Base-by-base conservation (phyloP, 2,888 invertebrate species). In the Amphipoea oculea region DNA sequence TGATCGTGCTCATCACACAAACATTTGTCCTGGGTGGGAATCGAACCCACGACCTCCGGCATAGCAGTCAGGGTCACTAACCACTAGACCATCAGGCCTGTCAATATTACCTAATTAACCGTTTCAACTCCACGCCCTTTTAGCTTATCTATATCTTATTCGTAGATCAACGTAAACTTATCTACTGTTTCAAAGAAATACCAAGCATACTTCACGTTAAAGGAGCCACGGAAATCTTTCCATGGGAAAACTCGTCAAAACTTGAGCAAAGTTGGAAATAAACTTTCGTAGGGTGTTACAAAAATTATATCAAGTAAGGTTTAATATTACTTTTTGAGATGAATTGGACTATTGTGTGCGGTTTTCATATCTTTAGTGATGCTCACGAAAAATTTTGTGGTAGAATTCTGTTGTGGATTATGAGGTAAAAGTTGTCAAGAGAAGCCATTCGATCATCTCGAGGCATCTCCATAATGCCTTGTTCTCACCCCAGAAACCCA, bases 231-330 rank as follows among this genome's bases (percentile, higher is more conserved):
- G 68, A 82, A 87, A 88, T 86, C 78, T 85, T 83, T 83, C 79
- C 79, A 76, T 76, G 51, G 65, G 75, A 63, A 80, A 85, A 83
- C 82, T 83, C 83, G 82, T 81, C 80, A 63, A 48, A 88, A 88
- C 81, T 88, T 88, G 36, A 11, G 65, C 45, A 54, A 69, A 76
- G 69, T 68, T 40, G 29, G 0, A n/a, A 81, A 57, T 76, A 54
- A 88, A 88, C 17, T 84, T 88, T 68, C 60, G 29, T 81, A 74
- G 70, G 74, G 78, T 80, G 75, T 82, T 79, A 77, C 65, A 83
- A 86, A 84, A 86, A 88, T 77, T 83, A 78, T 73, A 77, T 29
- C 11, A 63, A 73, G n/a, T 70, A 60, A 75, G 51, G 23, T 80
- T 82, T 66, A 11, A 72, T 82, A 74, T 65, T 45, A 65, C 71